Evolutionary conservation across 2,113 vertebrate species (phyloP).

Genomic region (Patagioenas fasciata): DNA sequence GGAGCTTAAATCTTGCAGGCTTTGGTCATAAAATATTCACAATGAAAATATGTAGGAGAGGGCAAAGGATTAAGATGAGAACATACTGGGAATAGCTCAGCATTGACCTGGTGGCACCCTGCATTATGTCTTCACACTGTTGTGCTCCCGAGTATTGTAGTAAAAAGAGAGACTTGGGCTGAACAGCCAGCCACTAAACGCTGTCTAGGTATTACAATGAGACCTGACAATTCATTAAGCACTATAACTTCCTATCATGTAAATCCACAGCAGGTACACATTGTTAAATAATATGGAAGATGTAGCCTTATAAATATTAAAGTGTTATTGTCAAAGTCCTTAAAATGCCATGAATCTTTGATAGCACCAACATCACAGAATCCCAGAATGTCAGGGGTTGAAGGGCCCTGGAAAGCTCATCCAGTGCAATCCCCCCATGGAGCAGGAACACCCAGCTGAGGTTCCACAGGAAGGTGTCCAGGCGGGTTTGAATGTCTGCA

Average conservation of each 20-base stretch:
- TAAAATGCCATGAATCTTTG: background rate
- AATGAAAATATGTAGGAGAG: background rate
- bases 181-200: background rate
- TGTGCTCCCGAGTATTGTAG: rapidly evolving
- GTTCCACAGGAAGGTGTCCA: too few relatives aligned
- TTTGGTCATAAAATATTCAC: background rate
- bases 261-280: background rate
- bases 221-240: background rate
- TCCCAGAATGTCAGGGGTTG: too few relatives aligned
- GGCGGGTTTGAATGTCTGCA: too few relatives aligned
- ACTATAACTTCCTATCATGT: background rate
- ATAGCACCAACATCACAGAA: background rate
- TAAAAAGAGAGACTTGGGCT: background rate
- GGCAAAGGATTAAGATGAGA: background rate
- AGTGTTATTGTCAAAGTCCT: background rate
- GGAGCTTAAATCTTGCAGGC: background rate
- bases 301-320: background rate
- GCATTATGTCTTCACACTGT: background rate
- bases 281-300: background rate
- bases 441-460: too few relatives aligned
- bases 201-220: background rate
- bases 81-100: background rate
- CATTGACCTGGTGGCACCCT: background rate
- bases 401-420: too few relatives aligned
- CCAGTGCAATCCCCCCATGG: too few relatives aligned